phyloP scores from a whole-genome alignment of 1,140 invertebrate genomes.

The Leptonema lineaticorne region DNA sequence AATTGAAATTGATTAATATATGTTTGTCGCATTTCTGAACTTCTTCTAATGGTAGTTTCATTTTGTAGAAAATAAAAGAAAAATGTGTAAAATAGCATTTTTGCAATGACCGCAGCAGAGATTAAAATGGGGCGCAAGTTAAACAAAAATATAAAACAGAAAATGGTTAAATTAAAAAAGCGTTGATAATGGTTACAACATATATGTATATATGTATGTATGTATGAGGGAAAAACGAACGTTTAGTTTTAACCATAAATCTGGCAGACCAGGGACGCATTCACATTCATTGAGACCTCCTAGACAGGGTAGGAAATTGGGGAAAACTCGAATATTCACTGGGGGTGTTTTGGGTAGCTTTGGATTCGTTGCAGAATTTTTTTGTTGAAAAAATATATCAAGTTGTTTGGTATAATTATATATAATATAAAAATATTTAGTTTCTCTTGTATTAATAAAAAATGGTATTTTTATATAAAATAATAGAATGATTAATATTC shows the following conservation, averaged over 20 bases:
- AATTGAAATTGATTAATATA: no score
- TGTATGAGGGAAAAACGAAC: constrained; percentile 13
- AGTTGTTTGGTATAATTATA: no score
- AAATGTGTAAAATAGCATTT: neutral
- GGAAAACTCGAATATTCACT: neutral
- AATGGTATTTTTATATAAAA: no score
- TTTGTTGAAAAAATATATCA: no score
- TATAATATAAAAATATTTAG: no score
- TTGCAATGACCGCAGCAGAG: neutral
- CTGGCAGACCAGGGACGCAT: neutral
- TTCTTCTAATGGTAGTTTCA: no score
- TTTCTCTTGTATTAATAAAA: no score
- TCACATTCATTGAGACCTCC: constrained; percentile 26
- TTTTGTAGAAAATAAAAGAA: neutral
- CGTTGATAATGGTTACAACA: constrained; percentile 29
- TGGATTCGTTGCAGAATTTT: no score
- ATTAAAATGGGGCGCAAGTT: constrained; percentile 24
- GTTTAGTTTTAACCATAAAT: constrained; percentile 30
- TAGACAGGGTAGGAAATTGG: constrained; percentile 8
- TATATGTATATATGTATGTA: no score
- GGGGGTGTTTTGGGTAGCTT: constrained; percentile 27
- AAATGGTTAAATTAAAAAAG: constrained; percentile 37
- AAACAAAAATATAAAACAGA: constrained; percentile 30
- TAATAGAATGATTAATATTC: no score
- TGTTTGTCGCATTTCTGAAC: no score